phyloP scores from a whole-genome alignment of 2,797 vertebrate genomes.

The Neostethus bicornis region DNA sequence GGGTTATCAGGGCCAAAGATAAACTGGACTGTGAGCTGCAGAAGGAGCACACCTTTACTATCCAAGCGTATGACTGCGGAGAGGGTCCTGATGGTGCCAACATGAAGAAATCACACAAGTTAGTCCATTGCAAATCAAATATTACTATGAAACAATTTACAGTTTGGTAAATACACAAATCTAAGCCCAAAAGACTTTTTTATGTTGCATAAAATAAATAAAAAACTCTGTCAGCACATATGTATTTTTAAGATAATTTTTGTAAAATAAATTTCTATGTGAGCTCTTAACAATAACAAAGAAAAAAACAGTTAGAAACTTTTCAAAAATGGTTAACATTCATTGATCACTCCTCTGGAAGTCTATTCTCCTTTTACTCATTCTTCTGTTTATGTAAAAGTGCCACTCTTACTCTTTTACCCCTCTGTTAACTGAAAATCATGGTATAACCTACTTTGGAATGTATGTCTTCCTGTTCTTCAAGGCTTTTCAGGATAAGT shows the following conservation, averaged over 20 bases:
- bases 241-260: too few species aligned
- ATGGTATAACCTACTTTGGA: too few species aligned
- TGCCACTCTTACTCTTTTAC: too few species aligned
- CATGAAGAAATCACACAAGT: conserved; percentile 98
- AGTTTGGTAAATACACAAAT: background rate
- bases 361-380: too few species aligned
- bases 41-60: conserved; percentile 96
- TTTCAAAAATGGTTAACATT: too few species aligned
- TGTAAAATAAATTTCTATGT: too few species aligned
- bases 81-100: conserved; percentile 90
- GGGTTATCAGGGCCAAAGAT: conserved; percentile 90
- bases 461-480: background rate
- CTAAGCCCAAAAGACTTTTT: background rate
- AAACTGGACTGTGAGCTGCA: conserved; percentile 97
- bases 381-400: too few species aligned
- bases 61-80: conserved; percentile 98
- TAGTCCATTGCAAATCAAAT: conserved; percentile 59
- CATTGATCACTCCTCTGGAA: too few species aligned
- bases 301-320: too few species aligned
- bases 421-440: too few species aligned
- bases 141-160: background rate
- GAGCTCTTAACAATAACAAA: too few species aligned
- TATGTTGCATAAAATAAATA: background rate
- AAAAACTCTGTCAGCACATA: too few species aligned
- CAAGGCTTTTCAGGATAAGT: background rate